phyloP scores from a whole-genome alignment of 2,797 vertebrate species.

The Siniperca scherzeri region DNA sequence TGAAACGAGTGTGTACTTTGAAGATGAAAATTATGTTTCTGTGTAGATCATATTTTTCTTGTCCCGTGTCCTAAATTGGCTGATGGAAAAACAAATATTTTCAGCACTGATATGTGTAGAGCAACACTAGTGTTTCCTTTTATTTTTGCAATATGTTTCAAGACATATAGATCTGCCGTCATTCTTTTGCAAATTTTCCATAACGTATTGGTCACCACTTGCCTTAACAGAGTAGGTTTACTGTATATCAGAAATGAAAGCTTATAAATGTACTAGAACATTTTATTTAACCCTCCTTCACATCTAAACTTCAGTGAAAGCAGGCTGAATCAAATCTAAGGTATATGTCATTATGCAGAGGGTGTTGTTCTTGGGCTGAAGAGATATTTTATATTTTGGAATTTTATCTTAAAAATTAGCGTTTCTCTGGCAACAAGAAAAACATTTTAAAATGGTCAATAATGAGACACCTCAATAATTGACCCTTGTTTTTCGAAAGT shows the following conservation, averaged over 20 bases:
- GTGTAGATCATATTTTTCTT: conserved; percentile 24
- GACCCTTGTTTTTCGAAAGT: conserved; percentile 32
- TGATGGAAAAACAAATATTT: conserved; percentile 41
- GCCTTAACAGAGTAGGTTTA: conserved; percentile 77
- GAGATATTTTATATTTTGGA: conserved; percentile 47
- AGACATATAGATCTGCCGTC: conserved; percentile 25
- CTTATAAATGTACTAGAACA: conserved; percentile 52
- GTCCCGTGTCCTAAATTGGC: conserved; percentile 18
- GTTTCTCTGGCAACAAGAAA: conserved; percentile 32
- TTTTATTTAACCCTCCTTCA: conserved; percentile 40
- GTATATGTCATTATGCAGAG: conserved; percentile 8
- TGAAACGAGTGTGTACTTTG: conserved; percentile 13
- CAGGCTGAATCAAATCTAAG: conserved; percentile 11
- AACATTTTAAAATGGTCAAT: conserved; percentile 24
- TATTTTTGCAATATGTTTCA: conserved; percentile 40
- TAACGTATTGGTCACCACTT: conserved; percentile 81
- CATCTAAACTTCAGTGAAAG: conserved; percentile 24
- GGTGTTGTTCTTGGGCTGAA: conserved; percentile 26
- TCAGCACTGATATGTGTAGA: conserved; percentile 17
- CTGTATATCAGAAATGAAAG: conserved; percentile 54
- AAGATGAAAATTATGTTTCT: conserved; percentile 24
- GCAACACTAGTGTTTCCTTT: conserved; percentile 5
- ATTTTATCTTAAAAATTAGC: conserved; percentile 27
- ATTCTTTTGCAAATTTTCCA: conserved; percentile 59
- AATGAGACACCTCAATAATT: conserved; percentile 10